Evolutionary conservation across 1,140 invertebrate genomes (phyloP), one percentile per base, ranked within the genome.

Genomic region (Venturia canescens): DNA sequence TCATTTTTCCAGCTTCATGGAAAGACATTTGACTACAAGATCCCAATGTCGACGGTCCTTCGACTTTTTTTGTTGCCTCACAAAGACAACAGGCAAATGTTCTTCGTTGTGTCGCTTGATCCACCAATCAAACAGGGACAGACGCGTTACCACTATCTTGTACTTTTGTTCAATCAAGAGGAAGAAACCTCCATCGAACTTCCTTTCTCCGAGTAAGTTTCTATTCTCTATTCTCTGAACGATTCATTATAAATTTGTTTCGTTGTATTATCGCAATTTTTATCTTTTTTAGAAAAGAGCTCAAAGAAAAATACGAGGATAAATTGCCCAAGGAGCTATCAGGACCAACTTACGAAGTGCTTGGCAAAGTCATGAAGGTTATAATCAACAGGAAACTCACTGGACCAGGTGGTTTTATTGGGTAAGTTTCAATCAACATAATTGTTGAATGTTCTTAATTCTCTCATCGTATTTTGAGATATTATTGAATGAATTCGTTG

Each of bases 21-120:
- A 92, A 99, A 99, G 94, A 99, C 99, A 0, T 99, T 99, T 90
- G 99, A 99, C 93, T 99, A 99, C 92, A 99, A 99, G 92, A 99
- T 99, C 85, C 98, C 98, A 0, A 97, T 98, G 94, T 97, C 97
- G 1, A 99, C 98, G 0, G 98, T 99, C 16, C 92, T 99, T 11
- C 94, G 99, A 27, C 90, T 99, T 9, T 99, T 99, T 88, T 93
- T 99, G 27, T 92, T 99, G 69, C 99, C 98, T 0, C 98, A 99
- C 89, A 99, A 98, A 90, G 99, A 99, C 93, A 96, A 95, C n/a
- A 93, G 99, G 9, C 98, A 99, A 91, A 98, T 98, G 94, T 99
- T 98, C 92, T 99, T 99, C 92, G 98, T 99, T n/a, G 97, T 99
- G 78, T 93, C 98, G 84, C 93, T 99, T 83, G 98, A 99, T 94